These are phyloP conservation scores for Phymastichus coffea DNA, from an alignment of 1,140 invertebrate species.

Conservation along the genomic window DNA sequence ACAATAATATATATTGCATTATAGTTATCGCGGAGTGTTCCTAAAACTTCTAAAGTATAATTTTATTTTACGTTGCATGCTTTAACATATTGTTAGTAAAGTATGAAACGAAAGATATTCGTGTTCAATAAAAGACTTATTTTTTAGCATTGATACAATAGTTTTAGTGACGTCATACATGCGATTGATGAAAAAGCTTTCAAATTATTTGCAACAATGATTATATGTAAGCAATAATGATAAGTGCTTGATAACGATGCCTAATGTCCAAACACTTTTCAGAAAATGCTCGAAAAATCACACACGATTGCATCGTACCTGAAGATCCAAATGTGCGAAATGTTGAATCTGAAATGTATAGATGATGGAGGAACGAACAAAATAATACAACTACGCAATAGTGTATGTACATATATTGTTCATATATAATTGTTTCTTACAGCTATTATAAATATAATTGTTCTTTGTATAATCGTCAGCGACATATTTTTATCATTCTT, in stretches of 20 bases:
- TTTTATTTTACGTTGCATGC: too few species aligned
- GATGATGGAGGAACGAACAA: neutral
- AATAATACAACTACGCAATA: neutral
- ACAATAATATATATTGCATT: too few species aligned
- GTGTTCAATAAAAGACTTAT: too few species aligned
- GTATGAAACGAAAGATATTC: too few species aligned
- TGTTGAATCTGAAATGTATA: conserved; percentile 20
- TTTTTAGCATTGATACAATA: too few species aligned
- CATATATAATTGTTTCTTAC: conserved; percentile 41
- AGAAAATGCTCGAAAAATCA: conserved; percentile 2
- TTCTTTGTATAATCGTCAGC: conserved; percentile 26
- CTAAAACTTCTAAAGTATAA: too few species aligned
- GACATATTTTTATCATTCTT: conserved; percentile 25
- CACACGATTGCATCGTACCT: conserved; percentile 29
- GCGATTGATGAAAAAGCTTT: too few species aligned
- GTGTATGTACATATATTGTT: conserved; percentile 27
- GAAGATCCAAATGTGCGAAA: conserved; percentile 20
- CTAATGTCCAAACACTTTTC: neutral
- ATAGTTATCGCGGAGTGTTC: too few species aligned
- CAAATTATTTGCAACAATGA: neutral
- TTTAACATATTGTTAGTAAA: too few species aligned
- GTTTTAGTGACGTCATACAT: too few species aligned
- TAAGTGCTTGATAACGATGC: neutral
- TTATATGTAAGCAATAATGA: neutral
- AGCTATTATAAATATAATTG: conserved; percentile 42